Base-by-base conservation (phyloP, 2,113 vertebrate species). In the Hylia prasina region DNA sequence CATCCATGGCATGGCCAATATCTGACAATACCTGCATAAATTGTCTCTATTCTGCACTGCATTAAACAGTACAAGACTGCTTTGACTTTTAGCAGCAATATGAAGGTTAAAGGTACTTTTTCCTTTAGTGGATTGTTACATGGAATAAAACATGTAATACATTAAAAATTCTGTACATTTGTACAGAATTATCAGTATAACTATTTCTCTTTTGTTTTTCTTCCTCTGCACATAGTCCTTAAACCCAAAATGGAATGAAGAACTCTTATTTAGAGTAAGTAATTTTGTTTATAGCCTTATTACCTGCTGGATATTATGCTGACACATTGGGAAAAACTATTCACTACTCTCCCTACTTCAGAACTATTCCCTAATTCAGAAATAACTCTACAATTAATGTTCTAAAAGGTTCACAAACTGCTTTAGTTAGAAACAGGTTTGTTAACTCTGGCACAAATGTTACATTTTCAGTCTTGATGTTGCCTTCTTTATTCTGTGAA, bases 191-290 rank as follows among this genome's bases (percentile, higher is more conserved):
- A 33, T 60, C 13, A 33, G 23, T 89, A 1, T 94, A 95, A 69
- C 83, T 69, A 94, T 23, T 82, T 82, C 9, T 89, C 4, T 33
- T 31, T 10, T 30, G 15, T 40, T 48, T 27, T 30, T 7, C 72
- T 37, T 72, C 3, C 1, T 60, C 8, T 63, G 5, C 70, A 44
- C 90, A 44, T 44, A 99, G 99, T 99, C 98, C 28, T 97, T 99
- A 97, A 98, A 99, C 97, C 99, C 99, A 64, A 99, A 99, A 88
- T 99, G 99, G 99, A 99, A 99, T 31, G 99, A 99, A 96, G 99
- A 99, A 95, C 98, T 99, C 94, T 97, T 98, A 71, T 99, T 99
- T 95, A 98, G 98, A 97, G 99, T 99, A 98, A 99, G 99, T 99
- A 24, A 35, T 91, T 80, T 90, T 66, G n/a, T 93, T 63, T 64